Percentiles rank a stretch among this genome's conserved stretches.
Evolutionary conservation across 2,888 invertebrate species (phyloP).

Genomic region (Halictus quadricinctus): DNA sequence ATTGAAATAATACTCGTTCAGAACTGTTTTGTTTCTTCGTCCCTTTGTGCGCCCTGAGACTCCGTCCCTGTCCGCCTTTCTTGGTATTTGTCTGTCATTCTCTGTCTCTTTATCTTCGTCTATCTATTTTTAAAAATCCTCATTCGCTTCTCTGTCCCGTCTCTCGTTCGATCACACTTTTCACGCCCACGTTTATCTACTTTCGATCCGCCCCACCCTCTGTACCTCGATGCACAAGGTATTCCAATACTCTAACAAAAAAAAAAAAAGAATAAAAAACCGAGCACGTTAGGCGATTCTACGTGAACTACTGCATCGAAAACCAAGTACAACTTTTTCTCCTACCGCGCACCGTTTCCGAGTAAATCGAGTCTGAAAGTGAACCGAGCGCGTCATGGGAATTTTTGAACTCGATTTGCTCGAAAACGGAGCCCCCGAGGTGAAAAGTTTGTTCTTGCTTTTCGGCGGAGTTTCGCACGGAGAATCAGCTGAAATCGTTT

Average conservation of each 20-base stretch:
- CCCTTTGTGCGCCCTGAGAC: conserved; percentile 30
- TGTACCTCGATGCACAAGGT: conserved; percentile 10
- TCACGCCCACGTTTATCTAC: conserved; percentile 3
- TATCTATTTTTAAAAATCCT: neutral
- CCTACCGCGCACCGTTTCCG: neutral
- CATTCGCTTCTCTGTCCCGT: neutral
- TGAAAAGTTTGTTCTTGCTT: neutral
- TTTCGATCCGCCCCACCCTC: conserved; percentile 14
- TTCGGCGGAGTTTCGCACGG: neutral
- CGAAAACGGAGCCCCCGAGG: neutral
- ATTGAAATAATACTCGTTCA: conserved; percentile 24
- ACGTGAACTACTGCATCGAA: neutral
- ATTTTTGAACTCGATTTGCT: neutral
- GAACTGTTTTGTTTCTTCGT: conserved; percentile 48
- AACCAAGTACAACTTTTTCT: neutral
- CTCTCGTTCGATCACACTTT: neutral
- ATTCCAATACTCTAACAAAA: neutral
- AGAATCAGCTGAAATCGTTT: neutral
- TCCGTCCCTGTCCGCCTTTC: conserved; percentile 15
- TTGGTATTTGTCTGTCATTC: neutral
- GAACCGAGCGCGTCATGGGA: neutral
- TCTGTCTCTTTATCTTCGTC: neutral
- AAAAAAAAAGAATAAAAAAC: neutral
- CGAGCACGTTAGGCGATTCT: neutral
- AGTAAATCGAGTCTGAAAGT: neutral